A percentile compares a stretch with the other conserved stretches of the same genome.
phyloP scores from a whole-genome alignment of 2,113 vertebrate species.

The Gallinago jamesoni region DNA sequence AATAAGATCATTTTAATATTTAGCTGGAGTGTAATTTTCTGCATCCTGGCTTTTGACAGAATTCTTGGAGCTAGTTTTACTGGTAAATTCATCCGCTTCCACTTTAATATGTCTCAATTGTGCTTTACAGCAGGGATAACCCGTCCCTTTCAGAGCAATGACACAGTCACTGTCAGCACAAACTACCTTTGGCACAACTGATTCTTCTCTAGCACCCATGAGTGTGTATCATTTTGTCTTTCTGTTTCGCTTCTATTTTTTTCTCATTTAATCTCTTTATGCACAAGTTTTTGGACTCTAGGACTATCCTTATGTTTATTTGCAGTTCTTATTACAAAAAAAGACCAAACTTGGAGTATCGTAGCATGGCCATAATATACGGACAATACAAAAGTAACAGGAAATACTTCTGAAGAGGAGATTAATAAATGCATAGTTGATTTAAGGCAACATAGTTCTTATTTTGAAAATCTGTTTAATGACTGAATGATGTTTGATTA shows the following conservation, averaged over 20 bases:
- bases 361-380: background rate
- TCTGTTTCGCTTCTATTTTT: background rate
- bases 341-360: background rate
- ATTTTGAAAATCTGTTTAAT: background rate
- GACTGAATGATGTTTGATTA: background rate
- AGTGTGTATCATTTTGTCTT: background rate
- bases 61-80: background rate
- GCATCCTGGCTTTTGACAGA: background rate
- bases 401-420: background rate
- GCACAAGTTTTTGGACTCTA: background rate
- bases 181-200: background rate
- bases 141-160: background rate
- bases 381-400: background rate
- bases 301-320: background rate
- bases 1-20: background rate
- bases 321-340: background rate
- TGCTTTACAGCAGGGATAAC: background rate
- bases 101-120: background rate
- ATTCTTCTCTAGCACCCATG: rapidly evolving
- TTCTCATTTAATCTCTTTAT: background rate
- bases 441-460: background rate
- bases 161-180: background rate
- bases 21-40: background rate
- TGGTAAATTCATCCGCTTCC: background rate
- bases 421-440: background rate